Percentiles rank a stretch among this genome's conserved stretches.
Conservation (phyloP, 2,113 vertebrate genomes). For the Clarias batrachus region DNA sequence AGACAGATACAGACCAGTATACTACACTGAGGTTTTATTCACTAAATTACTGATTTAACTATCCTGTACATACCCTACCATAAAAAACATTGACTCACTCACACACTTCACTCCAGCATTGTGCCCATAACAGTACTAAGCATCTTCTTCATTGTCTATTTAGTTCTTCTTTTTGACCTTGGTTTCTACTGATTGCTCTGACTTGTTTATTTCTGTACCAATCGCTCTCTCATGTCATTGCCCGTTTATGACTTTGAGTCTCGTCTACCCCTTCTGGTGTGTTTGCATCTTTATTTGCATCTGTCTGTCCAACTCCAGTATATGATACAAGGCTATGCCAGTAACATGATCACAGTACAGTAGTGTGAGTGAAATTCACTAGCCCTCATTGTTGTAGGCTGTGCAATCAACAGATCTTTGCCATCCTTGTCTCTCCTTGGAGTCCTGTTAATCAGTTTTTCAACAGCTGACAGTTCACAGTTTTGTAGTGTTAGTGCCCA, state of each 20-base stretch:
- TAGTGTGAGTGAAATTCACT: background rate
- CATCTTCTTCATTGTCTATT: background rate
- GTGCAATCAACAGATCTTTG: conserved; percentile 5
- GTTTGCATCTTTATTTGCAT: background rate
- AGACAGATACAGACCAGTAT: background rate
- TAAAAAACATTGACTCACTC: background rate
- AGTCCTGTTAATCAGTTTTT: background rate
- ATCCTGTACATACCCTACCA: background rate
- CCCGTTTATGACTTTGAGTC: background rate
- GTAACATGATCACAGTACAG: background rate
- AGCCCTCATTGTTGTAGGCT: background rate
- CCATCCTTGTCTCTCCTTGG: background rate
- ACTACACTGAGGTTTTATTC: background rate
- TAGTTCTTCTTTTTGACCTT: background rate
- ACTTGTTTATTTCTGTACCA: background rate
- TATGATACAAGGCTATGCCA: background rate
- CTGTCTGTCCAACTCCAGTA: background rate
- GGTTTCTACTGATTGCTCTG: background rate
- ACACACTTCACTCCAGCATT: background rate
- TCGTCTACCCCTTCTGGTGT: background rate
- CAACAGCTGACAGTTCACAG: background rate
- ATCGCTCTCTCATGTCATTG: background rate
- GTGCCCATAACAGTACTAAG: background rate
- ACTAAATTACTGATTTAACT: background rate
- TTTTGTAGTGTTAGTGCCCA: background rate